A percentile compares a stretch with the other conserved stretches of the same genome.
These are phyloP conservation scores for Arvicanthis niloticus DNA, from an alignment of 2,113 vertebrate species.

Conservation along the genomic window DNA sequence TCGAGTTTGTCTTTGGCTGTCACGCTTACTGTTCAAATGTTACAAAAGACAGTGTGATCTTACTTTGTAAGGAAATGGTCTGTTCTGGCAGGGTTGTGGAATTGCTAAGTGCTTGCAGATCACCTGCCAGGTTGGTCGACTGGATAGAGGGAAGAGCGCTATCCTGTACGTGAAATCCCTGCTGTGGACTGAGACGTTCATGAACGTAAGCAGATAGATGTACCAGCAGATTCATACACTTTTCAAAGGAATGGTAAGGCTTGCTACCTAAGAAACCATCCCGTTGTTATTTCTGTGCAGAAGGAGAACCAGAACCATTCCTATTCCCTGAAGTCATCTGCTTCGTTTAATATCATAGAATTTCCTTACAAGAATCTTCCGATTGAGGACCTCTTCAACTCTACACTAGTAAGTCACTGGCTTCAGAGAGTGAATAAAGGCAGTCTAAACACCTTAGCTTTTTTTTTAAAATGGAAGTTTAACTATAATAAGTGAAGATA, in stretches of 20 bases:
- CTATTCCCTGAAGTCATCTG: slow-evolving; percentile 92
- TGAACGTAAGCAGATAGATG: slow-evolving; percentile 88
- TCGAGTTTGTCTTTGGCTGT: background rate
- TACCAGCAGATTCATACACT: accelerated
- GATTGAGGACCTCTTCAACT: slow-evolving; percentile 92
- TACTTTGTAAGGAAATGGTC: background rate
- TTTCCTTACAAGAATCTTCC: slow-evolving; percentile 97
- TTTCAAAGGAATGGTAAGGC: background rate
- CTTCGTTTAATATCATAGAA: slow-evolving; percentile 95
- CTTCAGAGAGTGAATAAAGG: background rate
- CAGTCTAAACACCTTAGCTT: background rate
- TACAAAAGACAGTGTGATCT: background rate
- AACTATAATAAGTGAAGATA: background rate
- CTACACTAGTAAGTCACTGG: slow-evolving; percentile 90
- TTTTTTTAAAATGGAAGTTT: background rate
- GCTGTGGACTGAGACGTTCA: slow-evolving; percentile 94
- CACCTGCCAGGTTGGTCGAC: slow-evolving; percentile 94
- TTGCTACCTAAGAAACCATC: background rate
- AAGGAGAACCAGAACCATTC: slow-evolving; percentile 96
- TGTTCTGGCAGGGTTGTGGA: slow-evolving; percentile 90
- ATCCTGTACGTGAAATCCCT: slow-evolving; percentile 94
- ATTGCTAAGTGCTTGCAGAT: slow-evolving; percentile 91
- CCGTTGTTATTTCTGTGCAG: slow-evolving; percentile 82
- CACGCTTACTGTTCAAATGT: background rate
- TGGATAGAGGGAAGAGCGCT: slow-evolving; percentile 94